phyloP scores from a whole-genome alignment of 2,113 vertebrate species.

The Percina caprodes region DNA sequence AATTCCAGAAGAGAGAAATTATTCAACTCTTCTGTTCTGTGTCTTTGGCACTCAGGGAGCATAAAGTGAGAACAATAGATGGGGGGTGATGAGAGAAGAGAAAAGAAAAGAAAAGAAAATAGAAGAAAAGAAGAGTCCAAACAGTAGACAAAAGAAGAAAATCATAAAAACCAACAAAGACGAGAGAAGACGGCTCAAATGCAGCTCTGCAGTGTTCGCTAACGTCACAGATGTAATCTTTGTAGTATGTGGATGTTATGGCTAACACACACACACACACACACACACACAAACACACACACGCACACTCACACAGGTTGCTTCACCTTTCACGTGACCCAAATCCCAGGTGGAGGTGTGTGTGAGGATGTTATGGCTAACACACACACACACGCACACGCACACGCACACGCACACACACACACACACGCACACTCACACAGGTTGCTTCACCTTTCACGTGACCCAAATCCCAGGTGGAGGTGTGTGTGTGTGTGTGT shows the following conservation, averaged over 20 bases:
- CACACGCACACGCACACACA: background rate
- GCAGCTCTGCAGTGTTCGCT: background rate
- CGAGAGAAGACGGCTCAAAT: background rate
- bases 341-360: background rate
- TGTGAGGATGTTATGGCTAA: slow-evolving; percentile 67
- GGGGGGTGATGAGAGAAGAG: background rate
- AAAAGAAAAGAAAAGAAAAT: background rate
- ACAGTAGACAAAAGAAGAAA: background rate
- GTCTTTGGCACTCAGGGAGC: background rate
- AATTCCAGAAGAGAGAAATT: background rate
- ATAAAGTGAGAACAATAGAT: no score
- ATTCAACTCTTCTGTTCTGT: background rate
- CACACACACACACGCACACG: background rate
- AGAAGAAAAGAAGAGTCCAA: background rate
- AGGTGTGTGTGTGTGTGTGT: no score
- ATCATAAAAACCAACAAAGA: background rate
- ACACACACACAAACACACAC: background rate
- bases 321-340: no score
- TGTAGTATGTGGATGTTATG: slow-evolving; percentile 58
- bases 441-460: no score
- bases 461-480: no score
- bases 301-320: background rate
- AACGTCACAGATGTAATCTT: slow-evolving; percentile 4
- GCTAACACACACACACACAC: slow-evolving; percentile 26
- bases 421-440: background rate